Percentiles rank a stretch among this genome's conserved stretches.
Evolutionary conservation across 37 sponge, comb jelly and placozoan genomes (phyloP).

Genomic region (Amphimedon queenslandica): DNA sequence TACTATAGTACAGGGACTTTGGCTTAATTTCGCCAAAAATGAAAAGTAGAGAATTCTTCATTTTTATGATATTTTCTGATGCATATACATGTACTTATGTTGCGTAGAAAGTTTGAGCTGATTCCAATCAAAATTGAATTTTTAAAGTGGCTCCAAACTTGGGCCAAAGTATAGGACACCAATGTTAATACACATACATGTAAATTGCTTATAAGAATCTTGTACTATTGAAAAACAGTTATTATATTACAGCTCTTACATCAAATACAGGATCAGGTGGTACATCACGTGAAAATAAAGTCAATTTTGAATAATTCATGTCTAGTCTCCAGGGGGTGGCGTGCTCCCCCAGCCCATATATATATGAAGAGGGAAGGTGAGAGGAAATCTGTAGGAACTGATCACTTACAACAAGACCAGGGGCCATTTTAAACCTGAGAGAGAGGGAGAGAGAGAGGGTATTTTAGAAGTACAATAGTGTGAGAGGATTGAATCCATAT

Average conservation of each 20-base stretch:
- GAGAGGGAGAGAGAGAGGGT: slow-evolving; percentile 4
- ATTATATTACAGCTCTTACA: not conserved
- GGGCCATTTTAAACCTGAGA: not conserved
- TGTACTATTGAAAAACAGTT: too few relatives aligned
- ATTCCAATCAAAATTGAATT: too few relatives aligned
- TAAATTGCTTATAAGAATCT: too few relatives aligned
- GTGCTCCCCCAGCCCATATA: slow-evolving; percentile 81
- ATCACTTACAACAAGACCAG: slow-evolving; percentile 42
- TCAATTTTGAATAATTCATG: slow-evolving; percentile 26
- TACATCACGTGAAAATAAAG: slow-evolving; percentile 62
- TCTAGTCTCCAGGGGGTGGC: slow-evolving; percentile 16
- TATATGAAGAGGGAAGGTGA: slow-evolving; percentile 36
- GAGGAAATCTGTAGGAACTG: slow-evolving; percentile 74
- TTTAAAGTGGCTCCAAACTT: too few relatives aligned
- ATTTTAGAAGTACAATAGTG: not conserved
- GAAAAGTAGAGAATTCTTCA: too few relatives aligned
- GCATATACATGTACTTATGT: too few relatives aligned
- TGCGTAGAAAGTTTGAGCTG: too few relatives aligned
- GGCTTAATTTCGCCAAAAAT: too few relatives aligned
- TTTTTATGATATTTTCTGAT: too few relatives aligned
- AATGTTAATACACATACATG: too few relatives aligned
- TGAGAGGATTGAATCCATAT: not conserved
- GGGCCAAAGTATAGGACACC: too few relatives aligned
- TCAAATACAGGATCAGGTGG: slow-evolving; percentile 38
- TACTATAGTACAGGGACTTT: too few relatives aligned